Base-by-base conservation (phyloP, 2,797 vertebrate genomes). In the Manis javanica region DNA sequence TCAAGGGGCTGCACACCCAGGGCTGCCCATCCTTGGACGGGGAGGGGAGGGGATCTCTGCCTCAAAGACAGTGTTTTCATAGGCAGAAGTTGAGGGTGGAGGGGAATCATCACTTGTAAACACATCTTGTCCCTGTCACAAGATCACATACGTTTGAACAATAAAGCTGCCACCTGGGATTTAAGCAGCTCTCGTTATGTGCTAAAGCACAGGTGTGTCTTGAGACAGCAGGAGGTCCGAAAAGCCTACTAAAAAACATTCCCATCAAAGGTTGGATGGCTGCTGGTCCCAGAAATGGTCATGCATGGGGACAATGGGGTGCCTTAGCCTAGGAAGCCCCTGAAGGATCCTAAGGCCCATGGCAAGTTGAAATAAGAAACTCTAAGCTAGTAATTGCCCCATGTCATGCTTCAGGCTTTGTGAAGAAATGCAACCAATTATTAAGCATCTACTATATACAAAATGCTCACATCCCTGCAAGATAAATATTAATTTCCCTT, bases 1-100 rank as follows among this genome's bases (percentile, higher is more conserved):
- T 4, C 9, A 0, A 31, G 7, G 29, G 24, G 53, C 39, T 7
- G 16, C 8, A 31, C 1, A 3, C 29, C 5, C 5, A 0, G 24
- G 57, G 61, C 42, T 11, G 24, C 34, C 24, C 4, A 1, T 51
- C 37, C 3, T 0, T 0, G 31, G 57, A 55, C 37, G 53, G 15
- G 2, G 0, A 3, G 16, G 26, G 18, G 18, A 69, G 37, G 63
- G 75, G 42, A 77, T 51, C 24, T 39, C 51, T 51, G 53, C 23
- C 53, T 29, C 31, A 59, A n/a, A 69, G 53, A 81, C 75, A 46
- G 12, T 31, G 9, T 46, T 31, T 18, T 55, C 61, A 37, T 0
- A 19, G 26, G 74, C 49, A 51, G 34, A 37, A 51, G n/a, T 51
- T 12, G 87, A 31, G 42, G 19, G 14, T 29, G 34, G 53, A 10